A percentile compares a stretch with the other conserved stretches of the same genome.
These are phyloP conservation scores for Melopsittacus undulatus DNA, from an alignment of 2,797 vertebrate genomes.

Conservation along the genomic window DNA sequence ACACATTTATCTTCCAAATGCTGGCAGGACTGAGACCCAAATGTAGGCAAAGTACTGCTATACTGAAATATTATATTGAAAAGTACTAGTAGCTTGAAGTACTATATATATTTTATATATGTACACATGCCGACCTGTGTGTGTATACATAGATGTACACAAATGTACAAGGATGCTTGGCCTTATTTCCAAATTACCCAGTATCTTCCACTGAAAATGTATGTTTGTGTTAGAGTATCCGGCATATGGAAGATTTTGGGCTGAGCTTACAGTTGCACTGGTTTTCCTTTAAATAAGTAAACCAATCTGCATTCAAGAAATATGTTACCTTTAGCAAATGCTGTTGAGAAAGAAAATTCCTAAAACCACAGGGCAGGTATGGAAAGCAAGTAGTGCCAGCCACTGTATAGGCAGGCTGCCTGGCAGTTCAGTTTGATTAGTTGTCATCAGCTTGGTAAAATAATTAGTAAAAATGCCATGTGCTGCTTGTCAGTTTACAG, in stretches of 20 bases:
- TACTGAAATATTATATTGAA: not conserved
- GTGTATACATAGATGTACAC: not conserved
- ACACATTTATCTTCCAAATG: not conserved
- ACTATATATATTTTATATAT: not conserved
- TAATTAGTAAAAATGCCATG: constrained; percentile 51
- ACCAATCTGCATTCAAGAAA: not conserved
- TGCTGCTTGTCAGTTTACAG: constrained; percentile 51
- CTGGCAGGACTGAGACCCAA: not conserved
- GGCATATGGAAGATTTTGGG: not conserved
- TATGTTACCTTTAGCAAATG: not conserved
- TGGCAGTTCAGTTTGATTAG: constrained; percentile 32
- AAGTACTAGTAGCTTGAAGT: not conserved
- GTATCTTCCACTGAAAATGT: not conserved
- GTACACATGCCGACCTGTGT: not conserved
- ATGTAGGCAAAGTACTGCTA: not conserved
- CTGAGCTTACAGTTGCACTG: not conserved
- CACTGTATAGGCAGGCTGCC: not conserved
- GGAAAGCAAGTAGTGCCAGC: not conserved
- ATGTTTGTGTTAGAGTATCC: not conserved
- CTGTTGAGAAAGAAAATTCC: not conserved
- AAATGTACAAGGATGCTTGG: not conserved
- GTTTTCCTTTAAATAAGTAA: not conserved
- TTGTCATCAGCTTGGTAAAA: constrained; percentile 34
- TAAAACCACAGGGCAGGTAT: not conserved
- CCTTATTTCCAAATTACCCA: not conserved